Conservation (phyloP, 2,888 invertebrate species). For the Caenorhabditis auriculariae region DNA sequence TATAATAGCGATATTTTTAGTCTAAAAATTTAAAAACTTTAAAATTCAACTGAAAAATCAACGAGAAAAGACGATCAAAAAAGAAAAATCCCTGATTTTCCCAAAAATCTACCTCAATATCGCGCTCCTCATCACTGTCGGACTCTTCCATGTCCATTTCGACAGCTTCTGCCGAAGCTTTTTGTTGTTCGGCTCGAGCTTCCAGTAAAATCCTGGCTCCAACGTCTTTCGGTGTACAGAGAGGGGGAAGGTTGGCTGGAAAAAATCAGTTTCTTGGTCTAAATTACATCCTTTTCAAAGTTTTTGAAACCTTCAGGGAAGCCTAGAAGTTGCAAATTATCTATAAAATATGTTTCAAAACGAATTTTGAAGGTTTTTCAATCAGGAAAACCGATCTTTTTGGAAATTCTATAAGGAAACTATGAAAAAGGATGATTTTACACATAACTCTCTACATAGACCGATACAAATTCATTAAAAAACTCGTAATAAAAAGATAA, state of each 20-base stretch:
- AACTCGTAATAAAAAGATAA: no score
- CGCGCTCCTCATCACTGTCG: constrained; percentile 52
- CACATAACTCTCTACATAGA: no score
- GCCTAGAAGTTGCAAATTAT: neutral
- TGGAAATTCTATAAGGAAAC: no score
- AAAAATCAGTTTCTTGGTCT: no score
- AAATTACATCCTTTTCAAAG: neutral
- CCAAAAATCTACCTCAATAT: neutral
- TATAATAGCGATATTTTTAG: no score
- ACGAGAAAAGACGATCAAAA: no score
- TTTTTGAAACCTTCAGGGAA: neutral
- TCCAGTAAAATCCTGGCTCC: constrained; percentile 68
- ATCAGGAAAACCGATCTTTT: no score
- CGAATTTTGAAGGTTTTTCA: neutral
- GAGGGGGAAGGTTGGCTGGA: constrained; percentile 66
- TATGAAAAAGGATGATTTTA: no score
- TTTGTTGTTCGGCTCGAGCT: constrained; percentile 63
- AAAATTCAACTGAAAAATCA: no score
- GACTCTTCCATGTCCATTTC: constrained; percentile 63
- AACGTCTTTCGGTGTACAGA: constrained; percentile 69
- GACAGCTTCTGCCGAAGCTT: constrained; percentile 48
- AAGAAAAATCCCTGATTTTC: neutral
- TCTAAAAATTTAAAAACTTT: no score
- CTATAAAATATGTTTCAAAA: neutral
- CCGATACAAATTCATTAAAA: no score